Evolutionary conservation across 2,888 invertebrate genomes (phyloP).

Genomic region (Macropis europaea): DNA sequence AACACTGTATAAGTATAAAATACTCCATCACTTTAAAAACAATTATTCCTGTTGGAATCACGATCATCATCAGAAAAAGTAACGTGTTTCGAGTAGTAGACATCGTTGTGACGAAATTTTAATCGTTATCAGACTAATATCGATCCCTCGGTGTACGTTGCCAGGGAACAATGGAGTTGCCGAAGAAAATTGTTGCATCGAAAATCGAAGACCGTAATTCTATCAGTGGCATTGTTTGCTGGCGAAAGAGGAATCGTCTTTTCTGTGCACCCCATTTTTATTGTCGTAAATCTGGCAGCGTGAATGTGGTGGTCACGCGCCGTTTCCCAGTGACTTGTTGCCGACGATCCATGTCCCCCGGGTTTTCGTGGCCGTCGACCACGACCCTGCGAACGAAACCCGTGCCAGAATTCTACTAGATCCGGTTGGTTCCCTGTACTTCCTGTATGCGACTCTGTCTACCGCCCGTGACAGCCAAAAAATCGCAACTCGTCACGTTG

Average conservation of each 20-base stretch:
- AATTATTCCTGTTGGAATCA: too few species aligned
- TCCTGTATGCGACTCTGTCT: conserved; percentile 37
- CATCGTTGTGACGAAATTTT: too few species aligned
- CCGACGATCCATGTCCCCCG: conserved; percentile 64
- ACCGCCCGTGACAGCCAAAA: conserved; percentile 2
- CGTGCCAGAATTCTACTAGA: conserved; percentile 59
- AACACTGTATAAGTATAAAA: too few species aligned
- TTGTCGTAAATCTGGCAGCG: conserved; percentile 56
- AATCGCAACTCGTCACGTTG: conserved; percentile 23
- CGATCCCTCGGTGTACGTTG: neutral
- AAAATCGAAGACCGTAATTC: conserved; percentile 36
- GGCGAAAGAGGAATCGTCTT: conserved; percentile 18
- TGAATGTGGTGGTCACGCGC: conserved; percentile 61
- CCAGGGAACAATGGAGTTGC: conserved; percentile 2
- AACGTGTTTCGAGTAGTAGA: too few species aligned
- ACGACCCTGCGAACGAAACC: conserved; percentile 45
- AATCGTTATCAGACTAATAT: neutral
- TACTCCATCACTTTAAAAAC: too few species aligned
- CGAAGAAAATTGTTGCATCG: conserved; percentile 23
- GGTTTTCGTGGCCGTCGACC: conserved; percentile 47
- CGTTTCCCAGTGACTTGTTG: conserved; percentile 69
- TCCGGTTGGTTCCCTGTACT: conserved; percentile 55
- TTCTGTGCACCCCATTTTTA: conserved; percentile 49
- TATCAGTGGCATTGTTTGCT: conserved; percentile 36
- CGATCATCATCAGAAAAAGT: too few species aligned